Base-by-base conservation (phyloP, 30 jellyfish, hydroid and myxozoan genomes). In the Chrysaora quinquecirrha region DNA sequence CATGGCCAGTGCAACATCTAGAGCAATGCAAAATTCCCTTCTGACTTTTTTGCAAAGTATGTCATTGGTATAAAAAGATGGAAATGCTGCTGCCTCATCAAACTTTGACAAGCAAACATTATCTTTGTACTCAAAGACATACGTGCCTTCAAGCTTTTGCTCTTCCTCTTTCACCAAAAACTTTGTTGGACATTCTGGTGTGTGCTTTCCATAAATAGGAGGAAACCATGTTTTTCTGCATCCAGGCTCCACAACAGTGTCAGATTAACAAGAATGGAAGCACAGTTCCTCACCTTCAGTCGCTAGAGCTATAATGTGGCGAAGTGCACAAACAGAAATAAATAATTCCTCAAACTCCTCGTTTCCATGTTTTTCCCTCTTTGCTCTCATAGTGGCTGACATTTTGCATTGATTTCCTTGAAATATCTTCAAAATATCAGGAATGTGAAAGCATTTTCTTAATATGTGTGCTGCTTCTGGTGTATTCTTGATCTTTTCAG, bases 1-100 rank as follows among this genome's bases (percentile, higher is more conserved):
- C 73, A 11, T 73, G 30, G 32, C 73, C 52, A 73, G 52, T 24
- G 85, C 73, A 48, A 73, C 47, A 73, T 73, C 85, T 0, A 73
- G 21, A 30, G 74, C 73, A 11, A 73, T 73, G 52, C 73, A 35
- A 28, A 30, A 20, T 52, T 73, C 85, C 60, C 19, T n/a, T 0
- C 50, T 30, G 32, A 52, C 73, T 9, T 25, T 3, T 28, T 43
- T 23, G 60, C 12, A 48, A 25, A 73, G 22, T n/a, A 6, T 32
- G 22, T 73, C 74, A 48, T 73, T 73, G 10, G 50, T 19, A 28
- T 73, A 73, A 47, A 73, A 71, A 30, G 76, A 64, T 38, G 54
- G 11, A 38, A 38, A 38, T 38, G 54, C 54, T 38, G 54, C 6
- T 6, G 54, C 54, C 14, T 38, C 54, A 38, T 38, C 54, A 38